A percentile compares a stretch with the other conserved stretches of the same genome.
Conservation (phyloP, 2,888 invertebrate species). For the Lochmaea crataegi region DNA sequence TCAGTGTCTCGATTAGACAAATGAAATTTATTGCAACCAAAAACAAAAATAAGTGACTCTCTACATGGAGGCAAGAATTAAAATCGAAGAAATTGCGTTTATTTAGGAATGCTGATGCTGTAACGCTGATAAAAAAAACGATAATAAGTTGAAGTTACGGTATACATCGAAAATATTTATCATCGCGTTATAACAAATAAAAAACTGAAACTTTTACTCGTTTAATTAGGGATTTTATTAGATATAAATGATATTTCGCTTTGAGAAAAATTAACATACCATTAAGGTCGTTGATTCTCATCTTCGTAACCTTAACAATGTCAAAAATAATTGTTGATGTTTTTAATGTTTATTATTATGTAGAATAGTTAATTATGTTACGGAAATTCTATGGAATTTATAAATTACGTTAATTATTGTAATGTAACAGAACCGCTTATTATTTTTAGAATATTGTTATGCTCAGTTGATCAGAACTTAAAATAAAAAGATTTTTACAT, state of each 20-base stretch:
- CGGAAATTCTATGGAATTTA: slow-evolving; percentile 8
- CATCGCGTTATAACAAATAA: too few relatives aligned
- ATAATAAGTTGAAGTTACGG: too few relatives aligned
- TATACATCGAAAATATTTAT: too few relatives aligned
- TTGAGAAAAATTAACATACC: slow-evolving; percentile 4
- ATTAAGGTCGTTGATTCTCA: slow-evolving; percentile 6
- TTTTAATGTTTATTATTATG: slow-evolving; percentile 1
- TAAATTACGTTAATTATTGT: neutral
- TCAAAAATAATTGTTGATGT: slow-evolving; percentile 6
- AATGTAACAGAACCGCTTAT: neutral
- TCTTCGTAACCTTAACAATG: neutral
- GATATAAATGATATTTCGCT: neutral
- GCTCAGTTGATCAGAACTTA: slow-evolving; percentile 4
- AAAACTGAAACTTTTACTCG: too few relatives aligned
- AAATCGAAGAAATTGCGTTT: too few relatives aligned
- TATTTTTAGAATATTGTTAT: slow-evolving; percentile 8
- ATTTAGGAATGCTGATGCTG: too few relatives aligned
- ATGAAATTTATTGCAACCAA: too few relatives aligned
- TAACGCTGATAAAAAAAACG: too few relatives aligned
- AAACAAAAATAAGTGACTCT: too few relatives aligned
- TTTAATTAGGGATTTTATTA: neutral
- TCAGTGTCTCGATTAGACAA: too few relatives aligned
- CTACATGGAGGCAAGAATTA: too few relatives aligned
- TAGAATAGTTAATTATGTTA: neutral
- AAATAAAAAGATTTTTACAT: slow-evolving; percentile 2